Evolutionary conservation across 2,888 invertebrate genomes (phyloP), one percentile per base, ranked within the genome.

Genomic region (Orchesella flavescens): DNA sequence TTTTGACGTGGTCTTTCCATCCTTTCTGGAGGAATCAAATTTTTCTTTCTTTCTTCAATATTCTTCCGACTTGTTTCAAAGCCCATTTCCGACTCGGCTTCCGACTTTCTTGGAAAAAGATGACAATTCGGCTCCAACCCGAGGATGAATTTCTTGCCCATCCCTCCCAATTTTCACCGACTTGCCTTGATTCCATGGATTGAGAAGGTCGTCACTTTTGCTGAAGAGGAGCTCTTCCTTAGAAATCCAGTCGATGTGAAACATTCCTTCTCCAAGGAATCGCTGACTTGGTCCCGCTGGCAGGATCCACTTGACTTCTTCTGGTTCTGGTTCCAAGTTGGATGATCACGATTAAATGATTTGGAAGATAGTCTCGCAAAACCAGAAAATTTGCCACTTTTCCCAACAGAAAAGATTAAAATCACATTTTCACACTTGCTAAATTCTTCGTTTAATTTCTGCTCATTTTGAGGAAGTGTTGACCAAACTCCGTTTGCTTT

Each of bases 141-240:
- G 2, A 55, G 55, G 55, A n/a, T n/a, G 15, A 3, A 55, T 17
- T 55, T 55, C 92, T 90, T 92, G 92, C 79, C 99, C 99, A 92
- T 99, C 99, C 85, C 99, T 93, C n/a, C 98, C 98, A 89, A 99
- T 98, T 92, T 99, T 99, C 0, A 99, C 98, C 82, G 98, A 97
- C 91, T 98, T 98, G 66, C 97, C 96, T 90, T 98, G 97, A 92
- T 99, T 99, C 97, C 98, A 99, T 9, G 97, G 95, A 91, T 99
- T 99, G 89, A 96, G 97, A 84, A 99, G 91, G 90, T 98, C 97
- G 88, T 95, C 93, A 1, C 97, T 97, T 89, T 94, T 95, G 88
- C 94, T 95, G 89, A 99, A 99, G 1, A 97, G 94, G 85, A 99
- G 91, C 90, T 98, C 85, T 86, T 86, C 91, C 91, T 91, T 94